Percentiles rank a stretch among this genome's conserved stretches.
These are phyloP conservation scores for Carassius auratus DNA, from an alignment of 2,113 vertebrate genomes.

Conservation along the genomic window DNA sequence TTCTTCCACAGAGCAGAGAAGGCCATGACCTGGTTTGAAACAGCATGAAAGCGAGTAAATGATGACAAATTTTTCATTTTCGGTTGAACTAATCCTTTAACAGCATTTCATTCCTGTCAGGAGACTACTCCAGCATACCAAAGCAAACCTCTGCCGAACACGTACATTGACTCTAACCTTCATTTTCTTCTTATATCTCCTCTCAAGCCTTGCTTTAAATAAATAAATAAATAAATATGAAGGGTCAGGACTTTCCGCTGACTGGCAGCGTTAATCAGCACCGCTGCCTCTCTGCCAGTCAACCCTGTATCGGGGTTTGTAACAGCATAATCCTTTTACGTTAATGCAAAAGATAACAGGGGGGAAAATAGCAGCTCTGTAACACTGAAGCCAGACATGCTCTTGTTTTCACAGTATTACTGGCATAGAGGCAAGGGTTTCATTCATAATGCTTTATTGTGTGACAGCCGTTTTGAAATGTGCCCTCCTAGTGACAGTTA, in stretches of 20 bases:
- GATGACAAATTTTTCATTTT: conserved; percentile 12
- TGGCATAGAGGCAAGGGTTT: conserved; percentile 38
- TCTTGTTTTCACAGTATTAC: conserved; percentile 27
- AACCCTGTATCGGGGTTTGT: conserved; percentile 13
- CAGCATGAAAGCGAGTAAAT: background rate
- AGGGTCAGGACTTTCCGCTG: conserved; percentile 58
- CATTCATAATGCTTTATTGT: conserved; percentile 15
- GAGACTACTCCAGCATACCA: conserved; percentile 12
- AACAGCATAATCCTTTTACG: conserved; percentile 41
- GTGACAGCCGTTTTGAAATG: conserved; percentile 46
- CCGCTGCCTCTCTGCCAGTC: background rate
- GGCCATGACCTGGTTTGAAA: background rate
- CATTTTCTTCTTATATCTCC: conserved; percentile 50
- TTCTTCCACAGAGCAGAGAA: background rate
- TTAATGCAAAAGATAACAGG: conserved; percentile 39
- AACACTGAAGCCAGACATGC: background rate
- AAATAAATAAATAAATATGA: conserved; percentile 59
- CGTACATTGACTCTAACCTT: background rate
- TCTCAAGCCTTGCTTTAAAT: conserved; percentile 40
- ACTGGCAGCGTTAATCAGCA: conserved; percentile 52
- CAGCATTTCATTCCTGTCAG: conserved; percentile 30
- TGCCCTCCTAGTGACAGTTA: conserved; percentile 19
- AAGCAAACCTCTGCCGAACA: conserved; percentile 5
- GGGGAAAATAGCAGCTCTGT: conserved; percentile 39
- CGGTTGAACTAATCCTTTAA: conserved; percentile 21